Evolutionary conservation across 1,140 invertebrate species (phyloP), one percentile per base, ranked within the genome.

Genomic region (Gryon sp.): DNA sequence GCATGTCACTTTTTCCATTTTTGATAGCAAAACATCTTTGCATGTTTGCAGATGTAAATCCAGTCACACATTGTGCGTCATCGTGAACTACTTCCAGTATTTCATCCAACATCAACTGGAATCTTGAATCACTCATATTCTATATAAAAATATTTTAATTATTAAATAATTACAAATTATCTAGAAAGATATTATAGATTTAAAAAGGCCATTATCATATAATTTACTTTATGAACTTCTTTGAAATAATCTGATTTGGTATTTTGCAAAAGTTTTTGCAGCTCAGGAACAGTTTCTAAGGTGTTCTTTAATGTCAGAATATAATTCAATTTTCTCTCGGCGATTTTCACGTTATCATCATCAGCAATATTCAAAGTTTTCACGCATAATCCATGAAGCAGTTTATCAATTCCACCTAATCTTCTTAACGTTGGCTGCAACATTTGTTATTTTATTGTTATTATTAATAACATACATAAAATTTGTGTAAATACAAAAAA

Each of bases 21-120:
- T 94, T 96, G 1, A 98, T 93, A 20, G 95, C 95, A 87, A 96
- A 96, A 83, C 94, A 95, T 60, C 95, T 91, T 87, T 97, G 95
- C 57, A 93, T 90, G 59, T 90, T 91, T 81, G 92, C 90, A n/a
- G 91, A 90, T 0, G 90, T 85, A 46, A 90, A 91, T 1, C 94
- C 94, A 84, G 92, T 92, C n/a, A 92, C 89, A 16, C 91, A 92
- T 79, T 90, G 91, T 16, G 91, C 91, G 79, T 96, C 94, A 48
- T 93, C 91, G 86, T 95, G 92, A 46, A 98, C 91, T 0, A 95
- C 89, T 45, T 89, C 88, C 9, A 90, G 84, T 53, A 97, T 93
- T 38, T 91, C 89, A 41, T 92, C 84, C 18, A 91, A 85, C 73
- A 97, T 93, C 62, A 90, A 81, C 5, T 89, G 77, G 83, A 90